Conservation (phyloP, 2,113 vertebrate species). For the Esox niger region DNA sequence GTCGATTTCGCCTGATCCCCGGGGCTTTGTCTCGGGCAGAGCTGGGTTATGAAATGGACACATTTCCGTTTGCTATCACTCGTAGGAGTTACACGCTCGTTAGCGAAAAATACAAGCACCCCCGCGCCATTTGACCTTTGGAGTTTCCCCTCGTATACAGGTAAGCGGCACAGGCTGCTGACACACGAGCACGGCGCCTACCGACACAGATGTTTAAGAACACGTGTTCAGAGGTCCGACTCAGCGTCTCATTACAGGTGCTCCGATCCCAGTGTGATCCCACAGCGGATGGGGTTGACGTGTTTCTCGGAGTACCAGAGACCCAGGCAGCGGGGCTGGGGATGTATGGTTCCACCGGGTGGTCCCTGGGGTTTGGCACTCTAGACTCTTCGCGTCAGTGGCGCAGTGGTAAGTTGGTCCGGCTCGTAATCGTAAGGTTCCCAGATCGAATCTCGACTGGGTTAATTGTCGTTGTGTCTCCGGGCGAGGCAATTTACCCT, state of each 20-base stretch:
- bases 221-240: slow-evolving; percentile 25
- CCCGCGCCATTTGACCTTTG: slow-evolving; percentile 4
- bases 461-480: too few relatives aligned
- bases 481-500: too few relatives aligned
- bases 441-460: too few relatives aligned
- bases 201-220: background rate
- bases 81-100: too few relatives aligned
- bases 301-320: slow-evolving; percentile 27
- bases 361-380: background rate
- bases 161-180: slow-evolving; percentile 18
- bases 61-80: too few relatives aligned
- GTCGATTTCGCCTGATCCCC: too few relatives aligned
- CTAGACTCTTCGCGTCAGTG: too few relatives aligned
- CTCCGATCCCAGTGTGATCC: slow-evolving; percentile 34
- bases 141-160: background rate
- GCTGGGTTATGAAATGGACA: too few relatives aligned
- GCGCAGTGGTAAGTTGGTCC: too few relatives aligned
- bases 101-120: too few relatives aligned
- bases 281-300: slow-evolving; percentile 57
- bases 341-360: slow-evolving; percentile 63
- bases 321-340: slow-evolving; percentile 39
- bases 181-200: slow-evolving; percentile 15
- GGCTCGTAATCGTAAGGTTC: too few relatives aligned
- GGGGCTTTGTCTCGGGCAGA: too few relatives aligned
- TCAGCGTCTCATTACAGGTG: slow-evolving; percentile 39